Evolutionary conservation across 1,140 invertebrate genomes (phyloP).

Genomic region (Dinoponera quadriceps): DNA sequence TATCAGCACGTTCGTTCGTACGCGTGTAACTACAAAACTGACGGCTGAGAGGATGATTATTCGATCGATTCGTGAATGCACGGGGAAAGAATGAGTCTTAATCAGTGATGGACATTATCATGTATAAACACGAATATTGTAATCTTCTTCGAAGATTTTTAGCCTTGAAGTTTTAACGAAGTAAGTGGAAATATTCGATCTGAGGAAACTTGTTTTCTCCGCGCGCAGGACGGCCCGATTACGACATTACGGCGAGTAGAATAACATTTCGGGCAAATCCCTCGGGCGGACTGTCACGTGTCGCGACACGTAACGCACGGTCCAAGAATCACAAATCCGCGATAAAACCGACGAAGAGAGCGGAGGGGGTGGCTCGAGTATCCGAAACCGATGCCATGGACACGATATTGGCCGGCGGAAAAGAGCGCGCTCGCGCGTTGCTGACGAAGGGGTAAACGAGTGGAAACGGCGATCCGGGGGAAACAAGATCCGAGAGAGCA

Average conservation of each 20-base stretch:
- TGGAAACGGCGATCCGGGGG: slow-evolving; percentile 44
- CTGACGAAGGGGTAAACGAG: slow-evolving; percentile 66
- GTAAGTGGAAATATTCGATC: too few species aligned
- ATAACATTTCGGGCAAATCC: neutral
- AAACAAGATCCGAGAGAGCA: slow-evolving; percentile 67
- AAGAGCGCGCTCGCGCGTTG: slow-evolving; percentile 31
- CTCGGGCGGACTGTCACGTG: neutral
- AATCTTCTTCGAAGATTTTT: too few species aligned
- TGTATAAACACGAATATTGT: too few species aligned
- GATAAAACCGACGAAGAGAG: neutral
- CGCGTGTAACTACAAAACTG: too few species aligned
- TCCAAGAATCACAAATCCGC: slow-evolving; percentile 25
- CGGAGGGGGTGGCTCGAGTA: slow-evolving; percentile 15
- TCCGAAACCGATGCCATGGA: slow-evolving; percentile 3
- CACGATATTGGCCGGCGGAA: neutral
- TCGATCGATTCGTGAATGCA: too few species aligned
- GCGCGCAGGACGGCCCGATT: too few species aligned
- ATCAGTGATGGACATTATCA: too few species aligned
- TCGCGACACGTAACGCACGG: neutral
- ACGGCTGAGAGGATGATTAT: too few species aligned
- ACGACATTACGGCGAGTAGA: neutral
- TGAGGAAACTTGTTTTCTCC: too few species aligned
- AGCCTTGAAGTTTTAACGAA: too few species aligned
- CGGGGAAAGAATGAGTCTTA: too few species aligned
- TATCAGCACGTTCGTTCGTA: slow-evolving; percentile 5